Evolutionary conservation across 2,113 vertebrate species (phyloP), one percentile per base, ranked within the genome.

Genomic region (Tangachromis dhanisi): DNA sequence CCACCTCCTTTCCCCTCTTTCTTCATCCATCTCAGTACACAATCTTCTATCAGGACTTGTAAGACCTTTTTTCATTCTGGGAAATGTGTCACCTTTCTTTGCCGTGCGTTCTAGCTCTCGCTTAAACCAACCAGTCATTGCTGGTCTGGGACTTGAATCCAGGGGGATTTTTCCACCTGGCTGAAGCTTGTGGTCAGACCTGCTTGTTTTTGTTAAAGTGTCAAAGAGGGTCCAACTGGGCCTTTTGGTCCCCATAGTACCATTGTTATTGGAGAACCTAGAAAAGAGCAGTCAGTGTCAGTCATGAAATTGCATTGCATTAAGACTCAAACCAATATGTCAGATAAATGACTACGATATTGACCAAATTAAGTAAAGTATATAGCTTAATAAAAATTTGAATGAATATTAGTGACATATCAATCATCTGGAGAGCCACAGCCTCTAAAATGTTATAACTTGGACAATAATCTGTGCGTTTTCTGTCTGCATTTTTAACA

Each of bases 211-310:
- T 76, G 88, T 89, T 83, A 92, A 47, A 66, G 91, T 92, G 84
- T 96, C 92, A 82, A 92, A 91, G 31, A 87, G 59, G 86, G 81
- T 92, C 91, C 90, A 89, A 85, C 84, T 95, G 92, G 89, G 89
- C 71, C 91, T 93, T 94, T 94, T 95, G 78, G 95, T 96, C 85
- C 92, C 95, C 96, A 96, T 97, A 54, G 84, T 88, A 90, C 83
- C 94, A 96, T 93, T 90, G 79, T 93, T 51, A 78, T 89, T 92
- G 92, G 66, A 92, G 80, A 93, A 93, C 92, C 96, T 96, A 83
- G 83, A 92, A 94, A 59, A 94, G 3, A 86, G 35, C n/a, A 86
- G 51, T 38, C 40, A 31, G 14, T 13, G 35, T 81, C 12, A 85
- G 24, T 71, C 31, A 61, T n/a, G 19, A 76, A 71, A 51, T 31